Conservation (phyloP, 1,140 invertebrate species). For the Drosophila setifemur region DNA sequence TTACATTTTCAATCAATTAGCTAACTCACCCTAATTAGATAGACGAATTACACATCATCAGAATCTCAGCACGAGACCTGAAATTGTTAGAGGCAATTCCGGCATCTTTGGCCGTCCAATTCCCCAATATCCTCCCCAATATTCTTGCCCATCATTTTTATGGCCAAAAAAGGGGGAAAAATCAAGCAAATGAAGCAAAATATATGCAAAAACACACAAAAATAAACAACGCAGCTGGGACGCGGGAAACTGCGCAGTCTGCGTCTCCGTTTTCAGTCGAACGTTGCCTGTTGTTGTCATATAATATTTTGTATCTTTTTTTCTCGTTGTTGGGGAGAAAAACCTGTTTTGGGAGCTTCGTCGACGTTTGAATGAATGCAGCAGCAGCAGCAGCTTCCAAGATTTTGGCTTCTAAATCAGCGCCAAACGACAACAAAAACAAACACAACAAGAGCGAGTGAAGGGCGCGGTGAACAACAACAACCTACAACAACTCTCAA, state of each 20-base stretch:
- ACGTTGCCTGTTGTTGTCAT: constrained; percentile 49
- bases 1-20: background rate
- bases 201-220: constrained; percentile 13
- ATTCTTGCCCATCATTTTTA: background rate
- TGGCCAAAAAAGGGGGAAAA: constrained; percentile 25
- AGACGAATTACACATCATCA: constrained; percentile 24
- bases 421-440: constrained; percentile 39
- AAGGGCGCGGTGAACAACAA: constrained; percentile 47
- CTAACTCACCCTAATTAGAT: constrained; percentile 4
- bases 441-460: constrained; percentile 40
- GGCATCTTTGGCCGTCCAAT: background rate
- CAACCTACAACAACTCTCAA: constrained; percentile 14
- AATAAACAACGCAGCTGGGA: constrained; percentile 4
- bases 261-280: constrained; percentile 3
- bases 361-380: constrained; percentile 53
- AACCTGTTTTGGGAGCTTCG: constrained; percentile 57
- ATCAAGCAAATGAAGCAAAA: constrained; percentile 36
- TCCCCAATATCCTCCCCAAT: constrained; percentile 29
- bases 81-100: constrained; percentile 13
- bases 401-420: constrained; percentile 64
- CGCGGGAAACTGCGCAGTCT: constrained; percentile 3
- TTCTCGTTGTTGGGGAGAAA: constrained; percentile 13
- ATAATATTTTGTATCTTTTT: constrained; percentile 42
- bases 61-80: constrained; percentile 41
- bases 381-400: constrained; percentile 52